A percentile compares a stretch with the other conserved stretches of the same genome.
Conservation (phyloP, 2,113 vertebrate genomes). For the Salminus brasiliensis region DNA sequence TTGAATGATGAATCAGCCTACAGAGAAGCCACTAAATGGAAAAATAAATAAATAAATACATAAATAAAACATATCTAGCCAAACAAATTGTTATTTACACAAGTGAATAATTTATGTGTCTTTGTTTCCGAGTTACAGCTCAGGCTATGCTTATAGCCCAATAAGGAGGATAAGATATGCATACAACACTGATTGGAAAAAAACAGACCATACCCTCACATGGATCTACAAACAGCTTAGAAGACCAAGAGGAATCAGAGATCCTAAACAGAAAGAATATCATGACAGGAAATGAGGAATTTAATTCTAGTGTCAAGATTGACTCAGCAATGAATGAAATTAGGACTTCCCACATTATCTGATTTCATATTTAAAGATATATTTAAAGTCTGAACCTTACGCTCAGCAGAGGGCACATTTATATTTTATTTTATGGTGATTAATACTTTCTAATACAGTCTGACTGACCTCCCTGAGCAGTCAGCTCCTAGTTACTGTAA, state of each 20-base stretch:
- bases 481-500: too few relatives aligned
- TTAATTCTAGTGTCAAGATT: too few relatives aligned
- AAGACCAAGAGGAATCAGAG: neutral
- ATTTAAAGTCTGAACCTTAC: too few relatives aligned
- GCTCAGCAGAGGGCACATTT: too few relatives aligned
- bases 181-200: conserved; percentile 8
- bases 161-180: conserved; percentile 53
- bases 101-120: neutral
- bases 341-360: too few relatives aligned
- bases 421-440: too few relatives aligned
- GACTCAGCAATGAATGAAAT: too few relatives aligned
- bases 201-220: neutral
- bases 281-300: neutral
- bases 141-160: conserved; percentile 18
- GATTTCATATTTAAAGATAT: too few relatives aligned
- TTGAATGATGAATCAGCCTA: neutral
- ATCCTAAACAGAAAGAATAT: neutral
- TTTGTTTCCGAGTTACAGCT: neutral
- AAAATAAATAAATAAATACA: too few relatives aligned
- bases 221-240: neutral
- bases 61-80: neutral
- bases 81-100: neutral
- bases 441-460: too few relatives aligned
- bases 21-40: conserved; percentile 6
- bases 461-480: too few relatives aligned